Evolutionary conservation across 2,888 invertebrate genomes (phyloP).

Genomic region (Neoascia interrupta): DNA sequence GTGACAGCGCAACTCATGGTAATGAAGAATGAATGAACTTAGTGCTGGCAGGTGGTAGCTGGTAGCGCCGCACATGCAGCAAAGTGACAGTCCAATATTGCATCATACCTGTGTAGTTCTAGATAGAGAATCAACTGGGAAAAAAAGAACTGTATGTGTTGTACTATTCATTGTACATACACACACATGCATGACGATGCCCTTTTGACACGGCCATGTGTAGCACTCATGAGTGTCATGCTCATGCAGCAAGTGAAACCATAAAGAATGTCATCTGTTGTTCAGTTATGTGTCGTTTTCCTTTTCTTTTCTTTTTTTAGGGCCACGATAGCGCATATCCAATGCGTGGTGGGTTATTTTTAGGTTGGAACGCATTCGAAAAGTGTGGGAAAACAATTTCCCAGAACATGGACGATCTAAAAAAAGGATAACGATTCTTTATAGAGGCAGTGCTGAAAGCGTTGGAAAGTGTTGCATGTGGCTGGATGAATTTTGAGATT

Average conservation of each 20-base stretch:
- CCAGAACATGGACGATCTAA: constrained; percentile 45
- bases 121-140: too few species aligned
- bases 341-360: constrained; percentile 42
- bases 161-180: constrained; percentile 2
- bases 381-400: constrained; percentile 68
- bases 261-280: constrained; percentile 65
- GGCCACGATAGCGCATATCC: constrained; percentile 31
- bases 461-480: constrained; percentile 17
- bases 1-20: constrained; percentile 1
- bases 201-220: constrained; percentile 58
- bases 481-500: neutral
- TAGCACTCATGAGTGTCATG: constrained; percentile 57
- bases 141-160: neutral
- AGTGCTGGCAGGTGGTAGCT: too few species aligned
- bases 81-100: neutral
- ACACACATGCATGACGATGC: constrained; percentile 4
- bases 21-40: neutral
- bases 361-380: constrained; percentile 49
- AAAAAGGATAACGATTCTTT: constrained; percentile 31
- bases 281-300: constrained; percentile 21
- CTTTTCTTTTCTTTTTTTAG: neutral
- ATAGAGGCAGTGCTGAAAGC: neutral
- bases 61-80: constrained; percentile 44
- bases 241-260: constrained; percentile 58
- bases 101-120: too few species aligned